A percentile compares a stretch with the other conserved stretches of the same genome.
Evolutionary conservation across 2,888 invertebrate genomes (phyloP).

Genomic region (Agonopterix arenella): DNA sequence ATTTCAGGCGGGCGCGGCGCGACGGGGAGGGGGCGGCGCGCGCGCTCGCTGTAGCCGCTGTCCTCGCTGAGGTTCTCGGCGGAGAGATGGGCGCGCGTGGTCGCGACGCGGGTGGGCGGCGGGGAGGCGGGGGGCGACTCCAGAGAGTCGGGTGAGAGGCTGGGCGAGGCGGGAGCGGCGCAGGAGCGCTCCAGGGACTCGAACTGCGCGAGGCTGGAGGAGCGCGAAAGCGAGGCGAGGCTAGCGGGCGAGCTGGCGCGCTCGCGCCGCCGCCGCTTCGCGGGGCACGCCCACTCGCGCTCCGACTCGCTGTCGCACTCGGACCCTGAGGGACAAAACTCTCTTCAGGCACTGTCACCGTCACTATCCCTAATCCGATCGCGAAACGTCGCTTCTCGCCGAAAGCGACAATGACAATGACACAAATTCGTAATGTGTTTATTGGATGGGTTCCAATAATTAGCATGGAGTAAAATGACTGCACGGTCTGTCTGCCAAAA

Average conservation of each 20-base stretch:
- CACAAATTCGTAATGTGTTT: constrained; percentile 42
- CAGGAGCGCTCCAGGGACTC: constrained; percentile 85
- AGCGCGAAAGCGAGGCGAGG: constrained; percentile 81
- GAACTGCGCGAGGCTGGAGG: constrained; percentile 89
- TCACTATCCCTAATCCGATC: background rate
- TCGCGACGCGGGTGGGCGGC: constrained; percentile 47
- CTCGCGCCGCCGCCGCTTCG: constrained; percentile 83
- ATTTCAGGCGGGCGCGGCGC: constrained; percentile 42
- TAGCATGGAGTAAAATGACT: constrained; percentile 25
- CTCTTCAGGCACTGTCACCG: constrained; percentile 15
- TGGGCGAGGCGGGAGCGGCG: constrained; percentile 60
- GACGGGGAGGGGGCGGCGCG: constrained; percentile 55
- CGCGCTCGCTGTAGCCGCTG: constrained; percentile 84
- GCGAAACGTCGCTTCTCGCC: constrained; percentile 25
- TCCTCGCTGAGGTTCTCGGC: constrained; percentile 89
- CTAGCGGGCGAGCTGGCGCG: constrained; percentile 58
- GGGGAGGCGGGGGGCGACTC: constrained; percentile 62
- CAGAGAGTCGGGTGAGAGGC: constrained; percentile 68
- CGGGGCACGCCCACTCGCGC: constrained; percentile 85
- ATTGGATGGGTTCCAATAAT: constrained; percentile 49
- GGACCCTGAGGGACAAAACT: constrained; percentile 44
- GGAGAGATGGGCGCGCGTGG: constrained; percentile 76
- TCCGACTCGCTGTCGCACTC: constrained; percentile 82
- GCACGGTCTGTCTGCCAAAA: constrained; percentile 18
- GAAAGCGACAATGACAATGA: constrained; percentile 63